Percentiles rank a stretch among this genome's conserved stretches.
These are phyloP conservation scores for Drosophila varians DNA, from an alignment of 1,140 invertebrate genomes.

Conservation along the genomic window DNA sequence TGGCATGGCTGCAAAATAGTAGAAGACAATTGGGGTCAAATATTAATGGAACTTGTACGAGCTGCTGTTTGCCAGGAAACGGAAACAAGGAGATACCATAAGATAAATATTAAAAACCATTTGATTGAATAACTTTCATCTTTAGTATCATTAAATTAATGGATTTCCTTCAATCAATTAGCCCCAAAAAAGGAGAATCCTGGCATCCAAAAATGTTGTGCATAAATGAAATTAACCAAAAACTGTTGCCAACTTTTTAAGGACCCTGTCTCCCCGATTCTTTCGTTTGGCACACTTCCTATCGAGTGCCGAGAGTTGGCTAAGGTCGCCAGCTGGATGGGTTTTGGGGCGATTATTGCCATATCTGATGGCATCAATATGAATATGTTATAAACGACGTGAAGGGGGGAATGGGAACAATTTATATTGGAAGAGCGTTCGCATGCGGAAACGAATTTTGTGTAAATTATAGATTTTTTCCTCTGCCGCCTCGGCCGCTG, in stretches of 20 bases:
- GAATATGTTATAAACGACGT: constrained; percentile 45
- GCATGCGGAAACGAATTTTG: constrained; percentile 74
- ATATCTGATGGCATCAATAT: constrained; percentile 65
- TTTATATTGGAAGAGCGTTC: constrained; percentile 55
- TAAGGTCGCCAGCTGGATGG: constrained; percentile 33
- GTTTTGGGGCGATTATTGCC: constrained; percentile 43
- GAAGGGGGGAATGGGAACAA: constrained; percentile 26
- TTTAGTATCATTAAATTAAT: constrained; percentile 9
- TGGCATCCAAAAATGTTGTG: constrained; percentile 41
- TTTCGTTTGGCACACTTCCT: constrained; percentile 55
- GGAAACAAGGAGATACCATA: no score
- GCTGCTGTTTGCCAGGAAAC: constrained; percentile 28
- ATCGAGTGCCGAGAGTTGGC: constrained; percentile 35
- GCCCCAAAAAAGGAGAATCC: neutral
- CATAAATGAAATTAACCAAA: constrained; percentile 70
- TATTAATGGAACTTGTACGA: constrained; percentile 15
- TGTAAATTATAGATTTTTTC: constrained; percentile 79
- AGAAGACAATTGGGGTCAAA: constrained; percentile 19
- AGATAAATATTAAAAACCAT: neutral
- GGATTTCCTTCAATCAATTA: constrained; percentile 36
- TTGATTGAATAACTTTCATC: neutral
- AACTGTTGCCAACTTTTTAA: constrained; percentile 36
- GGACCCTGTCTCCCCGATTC: neutral
- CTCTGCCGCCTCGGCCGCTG: constrained; percentile 36
- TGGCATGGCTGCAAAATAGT: constrained; percentile 57